A percentile compares a stretch with the other conserved stretches of the same genome.
phyloP scores from a whole-genome alignment of 2,113 vertebrate species.

The Heteronetta atricapilla region DNA sequence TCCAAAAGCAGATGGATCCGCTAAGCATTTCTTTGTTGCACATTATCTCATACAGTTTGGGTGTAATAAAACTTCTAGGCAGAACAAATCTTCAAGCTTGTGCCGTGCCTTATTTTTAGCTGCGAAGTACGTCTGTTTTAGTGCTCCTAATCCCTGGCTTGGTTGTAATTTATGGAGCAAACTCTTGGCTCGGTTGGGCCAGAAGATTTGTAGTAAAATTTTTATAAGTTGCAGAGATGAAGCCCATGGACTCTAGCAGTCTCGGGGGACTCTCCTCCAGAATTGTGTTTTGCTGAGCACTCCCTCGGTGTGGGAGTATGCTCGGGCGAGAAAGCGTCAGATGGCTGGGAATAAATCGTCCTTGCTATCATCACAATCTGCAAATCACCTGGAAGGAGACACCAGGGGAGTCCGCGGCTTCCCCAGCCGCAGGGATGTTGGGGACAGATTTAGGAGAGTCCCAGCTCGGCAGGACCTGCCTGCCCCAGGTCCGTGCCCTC shows the following conservation, averaged over 20 bases:
- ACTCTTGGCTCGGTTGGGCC: conserved; percentile 17
- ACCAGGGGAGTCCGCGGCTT: neutral
- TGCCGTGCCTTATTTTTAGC: conserved; percentile 67
- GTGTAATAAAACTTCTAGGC: conserved; percentile 70
- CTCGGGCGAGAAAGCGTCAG: neutral
- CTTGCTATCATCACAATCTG: neutral
- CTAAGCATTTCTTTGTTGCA: conserved; percentile 47
- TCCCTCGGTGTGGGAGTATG: neutral
- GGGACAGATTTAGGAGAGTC: neutral
- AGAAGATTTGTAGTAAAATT: conserved; percentile 65
- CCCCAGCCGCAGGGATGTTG: neutral
- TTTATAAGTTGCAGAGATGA: conserved; percentile 65
- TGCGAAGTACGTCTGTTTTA: conserved; percentile 61
- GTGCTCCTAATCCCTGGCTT: conserved; percentile 69
- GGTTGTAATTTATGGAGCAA: conserved; percentile 68
- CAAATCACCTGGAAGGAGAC: neutral
- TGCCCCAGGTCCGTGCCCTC: neutral
- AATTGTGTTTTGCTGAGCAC: conserved; percentile 24
- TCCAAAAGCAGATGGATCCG: conserved; percentile 64
- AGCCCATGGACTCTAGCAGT: conserved; percentile 44
- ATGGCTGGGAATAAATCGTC: neutral
- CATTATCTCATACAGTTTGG: conserved; percentile 70
- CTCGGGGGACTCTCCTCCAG: neutral
- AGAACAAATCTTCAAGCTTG: conserved; percentile 67
- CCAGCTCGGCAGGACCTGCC: neutral